A percentile compares a stretch with the other conserved stretches of the same genome.
Conservation (phyloP, 2,888 invertebrate genomes). For the Meta bourneti region DNA sequence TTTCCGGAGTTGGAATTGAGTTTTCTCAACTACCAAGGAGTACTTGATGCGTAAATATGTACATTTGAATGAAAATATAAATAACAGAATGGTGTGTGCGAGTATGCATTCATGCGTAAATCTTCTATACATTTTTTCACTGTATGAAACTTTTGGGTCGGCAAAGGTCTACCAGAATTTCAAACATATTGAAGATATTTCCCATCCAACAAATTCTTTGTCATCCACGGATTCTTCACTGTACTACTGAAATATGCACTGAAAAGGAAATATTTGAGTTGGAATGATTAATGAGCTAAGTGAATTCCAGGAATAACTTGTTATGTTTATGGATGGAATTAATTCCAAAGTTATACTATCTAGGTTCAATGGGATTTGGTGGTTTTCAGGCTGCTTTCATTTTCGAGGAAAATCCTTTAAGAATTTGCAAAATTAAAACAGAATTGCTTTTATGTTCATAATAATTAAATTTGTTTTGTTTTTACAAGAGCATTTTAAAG, state of each 20-base stretch:
- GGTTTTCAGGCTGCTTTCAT: background rate
- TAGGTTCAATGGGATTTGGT: background rate
- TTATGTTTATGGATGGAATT: background rate
- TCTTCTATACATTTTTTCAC: slow-evolving; percentile 14
- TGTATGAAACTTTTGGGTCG: slow-evolving; percentile 16
- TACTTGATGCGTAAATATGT: slow-evolving; percentile 64
- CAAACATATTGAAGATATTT: slow-evolving; percentile 41
- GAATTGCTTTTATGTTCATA: no score
- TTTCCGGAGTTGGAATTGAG: slow-evolving; percentile 48
- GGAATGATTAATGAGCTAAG: slow-evolving; percentile 24
- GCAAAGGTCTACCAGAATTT: slow-evolving; percentile 30
- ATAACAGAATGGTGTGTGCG: slow-evolving; percentile 33
- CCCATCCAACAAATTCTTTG: slow-evolving; percentile 7
- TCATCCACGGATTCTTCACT: slow-evolving; percentile 22
- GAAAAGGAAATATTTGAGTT: slow-evolving; percentile 20
- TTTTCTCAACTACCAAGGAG: slow-evolving; percentile 44
- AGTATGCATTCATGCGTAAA: slow-evolving; percentile 36
- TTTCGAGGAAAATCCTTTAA: no score
- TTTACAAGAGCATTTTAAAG: no score
- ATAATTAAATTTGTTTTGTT: no score
- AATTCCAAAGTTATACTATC: background rate
- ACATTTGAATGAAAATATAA: slow-evolving; percentile 63
- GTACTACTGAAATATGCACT: slow-evolving; percentile 15
- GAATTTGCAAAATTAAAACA: no score
- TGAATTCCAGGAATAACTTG: background rate